Evolutionary conservation across 2,888 invertebrate species (phyloP), one percentile per base, ranked within the genome.

Genomic region (Stenchaetothrips biformis): DNA sequence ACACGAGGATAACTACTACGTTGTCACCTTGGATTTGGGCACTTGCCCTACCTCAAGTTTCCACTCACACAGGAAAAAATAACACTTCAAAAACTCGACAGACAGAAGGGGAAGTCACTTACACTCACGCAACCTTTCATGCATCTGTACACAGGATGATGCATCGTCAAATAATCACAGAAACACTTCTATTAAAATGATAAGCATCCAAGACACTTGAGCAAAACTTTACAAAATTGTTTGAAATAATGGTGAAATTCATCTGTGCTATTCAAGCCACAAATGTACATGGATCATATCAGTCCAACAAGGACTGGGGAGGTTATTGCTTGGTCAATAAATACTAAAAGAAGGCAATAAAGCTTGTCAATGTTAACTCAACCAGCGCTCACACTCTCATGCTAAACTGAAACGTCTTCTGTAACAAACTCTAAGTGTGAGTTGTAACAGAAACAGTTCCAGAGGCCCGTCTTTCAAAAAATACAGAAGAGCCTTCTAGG

Each of bases 101-200:
- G 37, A 37, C 1, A 37, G 37, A 37, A 37, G 37, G 4, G 37
- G 37, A 74, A 21, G 11, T 21, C 21, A 74, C 25, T 21, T 21
- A 21, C 67, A 74, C 11, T 25, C 67, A 74, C 25, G 11, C 21
- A n/a, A 74, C 3, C 25, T 11, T 25, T 21, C 21, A 74, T 74
- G 21, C 59, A 59, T 74, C 25, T 74, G 67, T 25, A 74, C 67
- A 74, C 67, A 25, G 67, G 25, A 21, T 74, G 67, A 11, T 74
- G 67, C 25, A 25, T 11, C 67, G 25, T 9, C 67, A 74, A 21
- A 25, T 74, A 74, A 74, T 74, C 67, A 74, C 67, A 74, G 67
- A 74, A 74, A 25, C 67, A 74, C 67, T 74, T 74, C 21, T 74
- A 74, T 25, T 74, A 74, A 74, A 21, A 74, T 74, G 67, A 74